phyloP scores from a whole-genome alignment of 1,140 invertebrate species.

The Lasioglossum albipes region DNA sequence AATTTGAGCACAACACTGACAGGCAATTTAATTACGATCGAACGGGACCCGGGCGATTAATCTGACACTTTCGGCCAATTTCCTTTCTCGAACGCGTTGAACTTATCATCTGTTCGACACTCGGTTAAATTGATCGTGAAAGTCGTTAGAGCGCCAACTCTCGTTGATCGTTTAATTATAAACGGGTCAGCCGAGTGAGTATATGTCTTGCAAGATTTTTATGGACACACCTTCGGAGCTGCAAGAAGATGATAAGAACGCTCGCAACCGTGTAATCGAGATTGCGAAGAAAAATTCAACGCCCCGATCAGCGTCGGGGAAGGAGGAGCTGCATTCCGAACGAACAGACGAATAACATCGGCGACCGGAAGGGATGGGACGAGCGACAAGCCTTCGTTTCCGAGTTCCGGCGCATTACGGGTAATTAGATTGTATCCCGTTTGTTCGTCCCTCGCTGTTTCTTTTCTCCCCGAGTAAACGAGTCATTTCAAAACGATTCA shows the following conservation, averaged over 20 bases:
- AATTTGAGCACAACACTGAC: not conserved
- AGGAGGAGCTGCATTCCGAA: slow-evolving; percentile 46
- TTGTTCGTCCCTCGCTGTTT: slow-evolving; percentile 43
- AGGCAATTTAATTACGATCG: not conserved
- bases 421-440: slow-evolving; percentile 73
- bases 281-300: slow-evolving; percentile 10
- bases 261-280: too few relatives aligned
- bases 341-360: slow-evolving; percentile 70
- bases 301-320: not conserved
- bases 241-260: not conserved
- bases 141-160: not conserved
- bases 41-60: not conserved
- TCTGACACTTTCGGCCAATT: not conserved
- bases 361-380: slow-evolving; percentile 61
- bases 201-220: too few relatives aligned
- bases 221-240: too few relatives aligned
- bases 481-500: slow-evolving; percentile 28
- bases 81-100: not conserved
- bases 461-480: slow-evolving; percentile 7
- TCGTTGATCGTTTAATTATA: not conserved
- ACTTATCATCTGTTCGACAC: not conserved
- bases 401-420: slow-evolving; percentile 71
- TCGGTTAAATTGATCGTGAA: not conserved
- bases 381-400: slow-evolving; percentile 67
- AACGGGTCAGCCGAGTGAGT: too few relatives aligned